Percentiles rank a stretch among this genome's conserved stretches.
Evolutionary conservation across 1,140 invertebrate genomes (phyloP).

Genomic region (Lanistes nyassanus): DNA sequence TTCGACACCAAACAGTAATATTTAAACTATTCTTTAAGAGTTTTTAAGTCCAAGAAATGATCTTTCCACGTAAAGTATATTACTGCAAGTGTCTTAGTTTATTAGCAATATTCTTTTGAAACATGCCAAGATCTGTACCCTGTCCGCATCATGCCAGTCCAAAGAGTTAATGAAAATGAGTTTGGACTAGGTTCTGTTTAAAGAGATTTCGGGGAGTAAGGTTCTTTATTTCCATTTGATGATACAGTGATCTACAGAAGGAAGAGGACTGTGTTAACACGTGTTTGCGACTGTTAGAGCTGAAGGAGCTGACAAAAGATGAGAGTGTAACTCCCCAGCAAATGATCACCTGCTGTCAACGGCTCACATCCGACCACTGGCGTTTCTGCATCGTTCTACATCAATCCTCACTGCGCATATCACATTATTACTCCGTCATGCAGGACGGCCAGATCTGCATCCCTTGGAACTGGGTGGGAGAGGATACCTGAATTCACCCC

Average conservation of each 20-base stretch:
- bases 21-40: too few species aligned
- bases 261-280: constrained; percentile 75
- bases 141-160: too few species aligned
- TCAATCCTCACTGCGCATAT: constrained; percentile 79
- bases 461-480: constrained; percentile 84
- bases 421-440: constrained; percentile 91
- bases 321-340: constrained; percentile 88
- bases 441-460: constrained; percentile 90
- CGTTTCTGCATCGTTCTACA: constrained; percentile 63
- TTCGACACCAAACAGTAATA: too few species aligned
- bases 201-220: background rate
- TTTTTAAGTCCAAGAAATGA: too few species aligned
- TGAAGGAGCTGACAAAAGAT: constrained; percentile 83
- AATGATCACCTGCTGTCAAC: constrained; percentile 86
- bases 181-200: too few species aligned
- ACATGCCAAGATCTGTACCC: too few species aligned
- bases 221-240: constrained; percentile 20
- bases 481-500: constrained; percentile 3
- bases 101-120: too few species aligned
- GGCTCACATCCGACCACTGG: constrained; percentile 73
- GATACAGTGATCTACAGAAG: constrained; percentile 41
- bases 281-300: constrained; percentile 78
- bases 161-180: too few species aligned
- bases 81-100: too few species aligned
- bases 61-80: too few species aligned